A percentile compares a stretch with the other conserved stretches of the same genome.
These are phyloP conservation scores for Argyrosomus japonicus DNA, from an alignment of 2,113 vertebrate species.

Conservation along the genomic window DNA sequence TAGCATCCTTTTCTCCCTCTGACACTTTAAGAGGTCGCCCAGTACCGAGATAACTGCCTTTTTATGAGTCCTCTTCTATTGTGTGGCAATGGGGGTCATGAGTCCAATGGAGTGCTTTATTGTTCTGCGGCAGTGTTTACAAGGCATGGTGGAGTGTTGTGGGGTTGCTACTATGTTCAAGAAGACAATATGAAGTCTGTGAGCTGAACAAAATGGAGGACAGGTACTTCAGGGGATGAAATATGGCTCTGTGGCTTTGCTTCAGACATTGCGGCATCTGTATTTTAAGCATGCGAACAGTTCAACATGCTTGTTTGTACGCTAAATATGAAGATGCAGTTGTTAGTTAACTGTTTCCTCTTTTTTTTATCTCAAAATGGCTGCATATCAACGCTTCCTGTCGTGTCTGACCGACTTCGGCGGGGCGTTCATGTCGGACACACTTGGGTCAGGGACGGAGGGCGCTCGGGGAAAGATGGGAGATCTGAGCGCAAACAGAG, in stretches of 20 bases:
- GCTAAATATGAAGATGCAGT: neutral
- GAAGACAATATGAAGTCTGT: slow-evolving; percentile 74
- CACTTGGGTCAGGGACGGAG: slow-evolving; percentile 75
- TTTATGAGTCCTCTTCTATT: slow-evolving; percentile 88
- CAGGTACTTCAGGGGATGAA: slow-evolving; percentile 56
- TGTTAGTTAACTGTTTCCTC: no score
- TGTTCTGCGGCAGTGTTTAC: slow-evolving; percentile 83
- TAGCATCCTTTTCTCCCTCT: slow-evolving; percentile 76
- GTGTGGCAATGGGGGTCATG: slow-evolving; percentile 84
- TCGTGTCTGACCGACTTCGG: slow-evolving; percentile 36
- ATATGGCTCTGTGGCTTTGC: slow-evolving; percentile 35
- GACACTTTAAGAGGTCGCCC: slow-evolving; percentile 85
- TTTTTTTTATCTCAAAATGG: slow-evolving; percentile 45
- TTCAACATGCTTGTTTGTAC: neutral
- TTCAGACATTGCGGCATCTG: neutral
- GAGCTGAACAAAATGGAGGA: slow-evolving; percentile 69
- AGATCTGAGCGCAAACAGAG: slow-evolving; percentile 81
- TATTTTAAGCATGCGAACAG: slow-evolving; percentile 12
- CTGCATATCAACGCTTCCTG: slow-evolving; percentile 55
- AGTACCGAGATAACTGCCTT: slow-evolving; percentile 86
- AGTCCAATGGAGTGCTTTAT: slow-evolving; percentile 88
- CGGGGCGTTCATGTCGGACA: slow-evolving; percentile 37
- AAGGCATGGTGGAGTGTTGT: slow-evolving; percentile 75
- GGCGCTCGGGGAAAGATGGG: slow-evolving; percentile 51
- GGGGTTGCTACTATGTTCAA: slow-evolving; percentile 69